Base-by-base conservation (phyloP, 2,113 vertebrate genomes). In the Phalacrocorax carbo region DNA sequence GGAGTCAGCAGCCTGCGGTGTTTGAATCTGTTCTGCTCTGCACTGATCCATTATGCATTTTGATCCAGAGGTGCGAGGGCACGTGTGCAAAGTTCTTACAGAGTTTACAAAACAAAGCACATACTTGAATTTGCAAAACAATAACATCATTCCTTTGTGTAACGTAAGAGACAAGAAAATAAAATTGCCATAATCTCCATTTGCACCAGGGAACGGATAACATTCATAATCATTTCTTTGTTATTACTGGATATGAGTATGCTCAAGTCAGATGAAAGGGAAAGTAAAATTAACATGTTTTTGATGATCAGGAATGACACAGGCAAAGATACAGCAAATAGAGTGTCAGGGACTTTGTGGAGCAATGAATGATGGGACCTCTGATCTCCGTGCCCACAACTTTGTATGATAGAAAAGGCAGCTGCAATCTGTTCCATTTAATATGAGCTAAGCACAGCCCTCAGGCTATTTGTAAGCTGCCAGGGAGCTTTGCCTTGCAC, bases 391-490 rank as follows among this genome's bases (percentile, higher is more conserved):
- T 81, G 83, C 93, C 94, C 92, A 90, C 93, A 88, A 38, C 89
- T 95, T 90, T 7, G 62, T 87, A 3, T 72, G 84, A 73, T 58
- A 73, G 91, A 52, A 27, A 46, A 97, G 95, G 96, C 97, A 96
- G 93, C 96, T 95, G 93, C 97, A 96, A 96, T 97, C 94, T 95
- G 95, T 95, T 96, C 75, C 75, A 22, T 91, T 97, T 94, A 89
- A 92, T 51, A 77, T 27, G 68, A 93, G 95, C 91, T 93, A 82
- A 89, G 95, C 93, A 49, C 84, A 94, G 88, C 95, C 97, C 97
- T 91, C 54, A 3, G 96, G 96, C 96, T 96, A 15, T 96, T 96
- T 94, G 94, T 89, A 90, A 85, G 93, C 95, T 97, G 94, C 95
- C 96, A 85, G 89, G 86, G 88, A 95, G 93, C 78, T 94, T 85